These are phyloP conservation scores for Brachyopa scutellaris DNA, from an alignment of 2,888 invertebrate species.

Conservation along the genomic window DNA sequence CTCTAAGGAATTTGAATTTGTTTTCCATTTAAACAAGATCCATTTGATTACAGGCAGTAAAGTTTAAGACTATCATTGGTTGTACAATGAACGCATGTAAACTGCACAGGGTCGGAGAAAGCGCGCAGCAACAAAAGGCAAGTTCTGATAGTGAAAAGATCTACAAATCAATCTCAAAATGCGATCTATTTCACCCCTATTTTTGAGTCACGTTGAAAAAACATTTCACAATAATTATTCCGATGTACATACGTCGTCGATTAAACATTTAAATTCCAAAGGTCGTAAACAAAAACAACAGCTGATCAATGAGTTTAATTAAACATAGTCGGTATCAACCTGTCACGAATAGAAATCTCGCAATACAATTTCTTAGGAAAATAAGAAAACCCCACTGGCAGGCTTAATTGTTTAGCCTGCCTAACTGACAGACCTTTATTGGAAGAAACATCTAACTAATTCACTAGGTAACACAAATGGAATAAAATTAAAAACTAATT, in stretches of 20 bases:
- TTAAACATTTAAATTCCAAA: slow-evolving; percentile 26
- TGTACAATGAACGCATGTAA: no score
- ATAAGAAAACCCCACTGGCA: slow-evolving; percentile 19
- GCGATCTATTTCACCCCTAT: background rate
- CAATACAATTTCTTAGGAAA: background rate
- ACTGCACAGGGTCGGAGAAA: no score
- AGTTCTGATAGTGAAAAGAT: no score
- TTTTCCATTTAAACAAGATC: no score
- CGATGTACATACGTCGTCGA: no score
- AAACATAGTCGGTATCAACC: background rate
- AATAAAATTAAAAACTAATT: slow-evolving; percentile 50
- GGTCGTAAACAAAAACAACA: slow-evolving; percentile 3
- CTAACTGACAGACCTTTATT: slow-evolving; percentile 38
- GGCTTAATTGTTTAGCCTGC: background rate
- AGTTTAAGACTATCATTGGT: no score
- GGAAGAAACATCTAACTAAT: slow-evolving; percentile 34
- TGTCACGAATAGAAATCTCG: no score
- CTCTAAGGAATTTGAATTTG: no score
- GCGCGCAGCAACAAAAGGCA: no score
- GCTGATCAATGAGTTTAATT: background rate
- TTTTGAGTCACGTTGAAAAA: background rate
- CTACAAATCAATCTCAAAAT: background rate
- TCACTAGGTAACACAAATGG: slow-evolving; percentile 35
- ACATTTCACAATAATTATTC: no score
- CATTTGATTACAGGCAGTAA: no score